Conservation (phyloP, 2,888 invertebrate species). For the Agelastica alni region DNA sequence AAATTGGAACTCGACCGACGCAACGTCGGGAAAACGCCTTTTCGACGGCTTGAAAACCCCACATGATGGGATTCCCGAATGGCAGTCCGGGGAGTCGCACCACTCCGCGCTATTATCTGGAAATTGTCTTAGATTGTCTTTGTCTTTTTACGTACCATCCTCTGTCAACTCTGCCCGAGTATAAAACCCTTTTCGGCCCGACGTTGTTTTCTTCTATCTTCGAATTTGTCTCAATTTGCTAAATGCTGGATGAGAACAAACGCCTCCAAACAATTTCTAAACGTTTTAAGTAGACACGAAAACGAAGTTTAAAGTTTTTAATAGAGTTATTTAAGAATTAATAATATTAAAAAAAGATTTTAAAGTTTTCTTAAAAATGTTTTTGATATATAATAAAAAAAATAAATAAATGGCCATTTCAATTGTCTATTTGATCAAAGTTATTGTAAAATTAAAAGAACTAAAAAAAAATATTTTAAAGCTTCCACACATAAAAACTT, state of each 20-base stretch:
- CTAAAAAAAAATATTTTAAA: too few species aligned
- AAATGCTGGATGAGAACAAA: neutral
- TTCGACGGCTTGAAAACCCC: constrained; percentile 1
- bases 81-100: constrained; percentile 35
- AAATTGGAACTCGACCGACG: constrained; percentile 40
- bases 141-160: constrained; percentile 24
- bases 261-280: neutral
- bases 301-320: too few species aligned
- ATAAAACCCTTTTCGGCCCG: constrained; percentile 15
- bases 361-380: too few species aligned
- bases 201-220: constrained; percentile 5
- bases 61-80: constrained; percentile 44
- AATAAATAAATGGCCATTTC: too few species aligned
- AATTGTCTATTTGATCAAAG: too few species aligned
- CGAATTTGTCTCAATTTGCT: constrained; percentile 16
- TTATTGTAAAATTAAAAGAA: too few species aligned
- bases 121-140: constrained; percentile 31
- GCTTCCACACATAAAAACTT: too few species aligned
- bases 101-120: constrained; percentile 28
- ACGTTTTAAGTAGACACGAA: too few species aligned
- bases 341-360: too few species aligned
- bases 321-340: too few species aligned
- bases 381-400: too few species aligned
- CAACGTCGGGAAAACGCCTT: constrained; percentile 26
- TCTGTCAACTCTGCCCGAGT: constrained; percentile 4